Evolutionary conservation across 92 coral and sea anemone species (phyloP).

Genomic region (Parazoanthus darwini): DNA sequence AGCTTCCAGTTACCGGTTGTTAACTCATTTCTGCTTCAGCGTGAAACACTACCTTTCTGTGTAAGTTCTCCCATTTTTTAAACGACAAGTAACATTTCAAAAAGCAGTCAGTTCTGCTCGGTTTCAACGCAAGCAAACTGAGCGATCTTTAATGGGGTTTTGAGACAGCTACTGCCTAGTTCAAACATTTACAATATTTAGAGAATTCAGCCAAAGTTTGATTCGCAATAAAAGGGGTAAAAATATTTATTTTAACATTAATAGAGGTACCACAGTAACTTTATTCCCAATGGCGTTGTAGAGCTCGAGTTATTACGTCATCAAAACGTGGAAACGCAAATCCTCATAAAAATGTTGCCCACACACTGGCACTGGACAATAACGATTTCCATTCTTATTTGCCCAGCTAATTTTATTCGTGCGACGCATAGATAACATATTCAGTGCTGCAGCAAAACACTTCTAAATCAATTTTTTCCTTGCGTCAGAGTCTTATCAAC

Average conservation of each 20-base stretch:
- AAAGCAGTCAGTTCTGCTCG: neutral
- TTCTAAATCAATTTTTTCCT: neutral
- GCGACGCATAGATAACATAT: neutral
- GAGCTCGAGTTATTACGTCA: neutral
- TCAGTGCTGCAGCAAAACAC: neutral
- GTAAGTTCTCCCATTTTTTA: neutral
- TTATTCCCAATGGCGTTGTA: neutral
- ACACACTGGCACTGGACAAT: neutral
- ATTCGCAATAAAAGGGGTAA: too few species aligned
- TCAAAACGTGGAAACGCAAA: neutral
- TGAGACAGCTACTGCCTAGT: neutral
- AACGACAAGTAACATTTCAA: too few species aligned
- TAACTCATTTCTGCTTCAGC: neutral
- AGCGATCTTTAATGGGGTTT: neutral
- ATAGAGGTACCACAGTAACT: too few species aligned
- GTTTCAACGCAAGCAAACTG: neutral
- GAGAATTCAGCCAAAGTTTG: neutral
- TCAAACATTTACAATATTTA: neutral
- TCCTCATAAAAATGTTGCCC: neutral
- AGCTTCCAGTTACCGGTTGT: too few species aligned
- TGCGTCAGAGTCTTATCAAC: neutral
- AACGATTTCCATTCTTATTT: neutral
- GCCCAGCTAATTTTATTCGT: neutral
- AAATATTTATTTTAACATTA: neutral
- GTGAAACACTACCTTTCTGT: neutral